These are phyloP conservation scores for Pristionchus exspectatus DNA, from an alignment of 2,888 invertebrate genomes.

Conservation along the genomic window DNA sequence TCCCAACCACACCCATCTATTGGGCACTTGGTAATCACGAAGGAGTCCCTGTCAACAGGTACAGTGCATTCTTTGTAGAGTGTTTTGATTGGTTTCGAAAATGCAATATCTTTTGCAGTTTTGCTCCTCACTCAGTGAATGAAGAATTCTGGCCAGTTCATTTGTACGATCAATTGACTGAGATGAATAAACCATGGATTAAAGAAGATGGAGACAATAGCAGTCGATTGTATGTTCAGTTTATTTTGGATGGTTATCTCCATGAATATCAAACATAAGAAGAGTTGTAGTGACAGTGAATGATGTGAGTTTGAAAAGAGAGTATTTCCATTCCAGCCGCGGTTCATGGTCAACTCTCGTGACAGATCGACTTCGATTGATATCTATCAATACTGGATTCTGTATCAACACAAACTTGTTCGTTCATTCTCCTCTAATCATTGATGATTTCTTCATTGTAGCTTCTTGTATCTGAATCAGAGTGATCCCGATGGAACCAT, in stretches of 20 bases:
- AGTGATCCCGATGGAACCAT: conserved; percentile 89
- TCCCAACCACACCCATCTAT: conserved; percentile 91
- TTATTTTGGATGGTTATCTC: neutral
- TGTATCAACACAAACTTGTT: conserved; percentile 80
- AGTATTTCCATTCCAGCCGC: conserved; percentile 80
- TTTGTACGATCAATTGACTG: conserved; percentile 87
- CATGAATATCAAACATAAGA: too few relatives aligned
- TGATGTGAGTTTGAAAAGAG: neutral
- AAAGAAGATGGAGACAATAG: conserved; percentile 74
- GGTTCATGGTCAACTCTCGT: conserved; percentile 88
- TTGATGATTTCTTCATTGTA: conserved; percentile 55
- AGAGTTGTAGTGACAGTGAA: neutral
- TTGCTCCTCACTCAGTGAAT: conserved; percentile 80
- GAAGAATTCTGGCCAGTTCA: conserved; percentile 84
- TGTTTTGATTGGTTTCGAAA: neutral
- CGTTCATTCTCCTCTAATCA: conserved; percentile 54
- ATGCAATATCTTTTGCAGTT: conserved; percentile 70
- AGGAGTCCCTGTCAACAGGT: conserved; percentile 95
- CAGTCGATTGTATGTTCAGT: neutral
- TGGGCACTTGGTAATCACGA: conserved; percentile 97
- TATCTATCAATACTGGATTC: conserved; percentile 78
- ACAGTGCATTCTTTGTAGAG: conserved; percentile 58
- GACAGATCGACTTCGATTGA: conserved; percentile 77
- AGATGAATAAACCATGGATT: conserved; percentile 89
- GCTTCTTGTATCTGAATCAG: conserved; percentile 88